phyloP scores from a whole-genome alignment of 2,797 vertebrate genomes.

The Columba guinea region DNA sequence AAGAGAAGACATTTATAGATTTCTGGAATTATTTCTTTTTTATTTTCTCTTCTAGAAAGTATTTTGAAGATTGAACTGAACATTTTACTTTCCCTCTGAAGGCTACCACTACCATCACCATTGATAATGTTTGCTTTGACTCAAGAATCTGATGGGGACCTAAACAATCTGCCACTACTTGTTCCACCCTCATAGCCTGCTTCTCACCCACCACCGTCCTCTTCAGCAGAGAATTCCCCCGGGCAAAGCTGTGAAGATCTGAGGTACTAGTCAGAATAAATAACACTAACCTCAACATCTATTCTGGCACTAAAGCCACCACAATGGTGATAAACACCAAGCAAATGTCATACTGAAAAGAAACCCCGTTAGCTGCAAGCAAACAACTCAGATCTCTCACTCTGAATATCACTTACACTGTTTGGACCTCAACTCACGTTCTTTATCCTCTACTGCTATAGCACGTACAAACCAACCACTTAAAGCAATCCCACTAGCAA shows the following conservation, averaged over 20 bases:
- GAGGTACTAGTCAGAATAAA: neutral
- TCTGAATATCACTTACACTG: fast-evolving
- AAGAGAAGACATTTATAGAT: neutral
- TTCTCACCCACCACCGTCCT: neutral
- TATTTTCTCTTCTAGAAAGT: neutral
- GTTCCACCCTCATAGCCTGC: neutral
- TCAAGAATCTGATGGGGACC: neutral
- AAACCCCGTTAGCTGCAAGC: neutral
- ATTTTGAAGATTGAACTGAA: neutral
- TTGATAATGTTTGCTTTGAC: neutral
- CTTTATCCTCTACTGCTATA: neutral
- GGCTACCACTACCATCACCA: neutral
- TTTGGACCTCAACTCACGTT: neutral
- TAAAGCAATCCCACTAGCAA: neutral
- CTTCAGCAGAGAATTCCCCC: neutral
- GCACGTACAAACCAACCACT: neutral
- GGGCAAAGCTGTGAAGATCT: neutral
- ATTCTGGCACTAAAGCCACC: neutral
- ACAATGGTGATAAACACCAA: neutral
- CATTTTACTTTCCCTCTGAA: neutral
- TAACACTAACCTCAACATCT: neutral
- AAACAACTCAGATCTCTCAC: neutral
- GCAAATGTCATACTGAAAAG: neutral
- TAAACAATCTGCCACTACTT: neutral
- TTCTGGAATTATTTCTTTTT: neutral